Base-by-base conservation (phyloP, 1,140 invertebrate genomes). In the Palaemon carinicauda region DNA sequence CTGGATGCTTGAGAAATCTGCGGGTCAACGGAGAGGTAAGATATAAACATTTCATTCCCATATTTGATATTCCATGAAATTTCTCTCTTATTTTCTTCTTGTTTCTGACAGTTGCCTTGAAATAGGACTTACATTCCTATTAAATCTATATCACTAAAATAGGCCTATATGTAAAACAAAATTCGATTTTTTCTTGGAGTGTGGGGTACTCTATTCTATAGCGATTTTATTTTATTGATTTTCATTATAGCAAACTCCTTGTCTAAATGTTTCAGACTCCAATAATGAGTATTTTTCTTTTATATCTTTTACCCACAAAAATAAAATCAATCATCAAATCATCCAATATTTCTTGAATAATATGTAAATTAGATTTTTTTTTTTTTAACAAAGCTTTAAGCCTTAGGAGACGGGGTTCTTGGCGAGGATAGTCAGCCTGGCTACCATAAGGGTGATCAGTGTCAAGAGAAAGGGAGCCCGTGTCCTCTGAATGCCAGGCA, bases 21-120 rank as follows among this genome's bases (percentile, higher is more conserved):
- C 24, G 87, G n/a, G 80, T 88, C n/a, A 88, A 88, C 21, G 87
- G 87, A n/a, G 75, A 88, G 80, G 87, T 88, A 53, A 65, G 54
- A 15, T 74, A 3, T 19, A 15, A 21, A 5, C 56, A 27, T n/a
- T n/a, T n/a, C n/a, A n/a, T n/a, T n/a, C n/a, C n/a, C n/a, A n/a
- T n/a, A n/a, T n/a, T n/a, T n/a, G n/a, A n/a, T n/a, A n/a, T n/a
- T n/a, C n/a, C n/a, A n/a, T n/a, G n/a, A n/a, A n/a, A n/a, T n/a
- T n/a, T n/a, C n/a, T n/a, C n/a, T n/a, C n/a, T n/a, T n/a, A n/a
- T n/a, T n/a, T n/a, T n/a, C n/a, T n/a, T n/a, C n/a, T n/a, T n/a
- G n/a, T n/a, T n/a, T n/a, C n/a, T n/a, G n/a, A n/a, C n/a, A n/a
- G n/a, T n/a, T n/a, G n/a, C n/a, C n/a, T n/a, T n/a, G n/a, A n/a